phyloP scores from a whole-genome alignment of 2,113 vertebrate genomes.

The Phycodurus eques region DNA sequence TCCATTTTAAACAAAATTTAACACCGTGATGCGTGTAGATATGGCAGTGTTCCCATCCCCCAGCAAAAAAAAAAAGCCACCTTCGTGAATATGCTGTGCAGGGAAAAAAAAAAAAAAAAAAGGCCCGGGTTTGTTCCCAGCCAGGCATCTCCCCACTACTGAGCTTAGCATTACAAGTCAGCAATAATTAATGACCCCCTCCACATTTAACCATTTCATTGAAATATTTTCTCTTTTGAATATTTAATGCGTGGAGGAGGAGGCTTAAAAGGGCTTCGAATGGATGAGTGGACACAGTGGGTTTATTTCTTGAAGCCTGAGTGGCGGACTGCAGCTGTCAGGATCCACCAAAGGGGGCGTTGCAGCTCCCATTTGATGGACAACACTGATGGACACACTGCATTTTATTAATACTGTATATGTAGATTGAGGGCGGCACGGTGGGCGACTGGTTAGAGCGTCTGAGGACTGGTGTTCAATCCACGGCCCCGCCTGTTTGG shows the following conservation, averaged over 20 bases:
- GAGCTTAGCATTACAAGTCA: constrained; percentile 47
- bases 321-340: constrained; percentile 40
- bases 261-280: background rate
- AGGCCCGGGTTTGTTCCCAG: constrained; percentile 11
- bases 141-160: constrained; percentile 24
- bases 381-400: background rate
- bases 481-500: too few species aligned
- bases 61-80: constrained; percentile 27
- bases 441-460: too few species aligned
- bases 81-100: constrained; percentile 5
- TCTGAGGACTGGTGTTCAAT: too few species aligned
- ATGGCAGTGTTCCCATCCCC: constrained; percentile 35
- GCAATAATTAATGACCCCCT: constrained; percentile 71
- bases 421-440: background rate
- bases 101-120: constrained; percentile 11
- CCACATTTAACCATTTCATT: constrained; percentile 64
- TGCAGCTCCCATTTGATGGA: constrained; percentile 25
- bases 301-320: constrained; percentile 14
- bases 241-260: constrained; percentile 56
- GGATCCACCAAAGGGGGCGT: constrained; percentile 48
- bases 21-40: constrained; percentile 12
- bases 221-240: constrained; percentile 46
- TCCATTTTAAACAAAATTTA: background rate
- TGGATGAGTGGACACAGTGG: constrained; percentile 1
- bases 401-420: background rate